Percentiles rank a stretch among this genome's conserved stretches.
Evolutionary conservation across 2,888 invertebrate species (phyloP).

Genomic region (Coenonympha arcania): DNA sequence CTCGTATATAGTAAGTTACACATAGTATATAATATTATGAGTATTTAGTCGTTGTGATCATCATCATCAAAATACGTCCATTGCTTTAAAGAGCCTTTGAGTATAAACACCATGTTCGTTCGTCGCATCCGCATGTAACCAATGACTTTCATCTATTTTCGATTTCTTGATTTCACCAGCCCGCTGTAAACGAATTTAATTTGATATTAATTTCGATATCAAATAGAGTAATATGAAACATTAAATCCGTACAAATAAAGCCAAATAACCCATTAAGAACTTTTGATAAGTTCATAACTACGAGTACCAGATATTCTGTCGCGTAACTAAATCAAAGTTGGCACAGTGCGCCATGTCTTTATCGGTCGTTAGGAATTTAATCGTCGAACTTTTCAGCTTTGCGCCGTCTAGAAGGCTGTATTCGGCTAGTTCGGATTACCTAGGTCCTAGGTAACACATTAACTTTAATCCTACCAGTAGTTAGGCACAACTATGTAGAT

Average conservation of each 20-base stretch:
- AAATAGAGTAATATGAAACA: not conserved
- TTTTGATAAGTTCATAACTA: conserved; percentile 1
- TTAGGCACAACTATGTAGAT: not conserved
- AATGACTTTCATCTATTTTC: too few relatives aligned
- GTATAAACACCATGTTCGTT: too few relatives aligned
- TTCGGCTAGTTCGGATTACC: not conserved
- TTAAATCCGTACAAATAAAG: not conserved
- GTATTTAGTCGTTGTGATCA: too few relatives aligned
- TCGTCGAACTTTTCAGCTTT: conserved; percentile 56
- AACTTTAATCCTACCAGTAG: not conserved
- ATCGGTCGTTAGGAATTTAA: conserved; percentile 56
- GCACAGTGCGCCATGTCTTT: conserved; percentile 34
- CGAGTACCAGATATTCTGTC: not conserved
- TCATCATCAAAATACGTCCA: too few relatives aligned
- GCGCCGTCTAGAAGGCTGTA: conserved; percentile 39
- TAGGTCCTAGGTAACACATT: not conserved
- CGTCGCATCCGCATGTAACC: too few relatives aligned
- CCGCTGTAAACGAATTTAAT: not conserved
- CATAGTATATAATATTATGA: too few relatives aligned
- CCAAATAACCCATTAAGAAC: conserved; percentile 3
- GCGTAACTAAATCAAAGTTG: conserved; percentile 17
- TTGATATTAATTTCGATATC: not conserved
- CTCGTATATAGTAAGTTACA: too few relatives aligned
- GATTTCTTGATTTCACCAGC: too few relatives aligned
- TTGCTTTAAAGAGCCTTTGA: too few relatives aligned